Evolutionary conservation across 2,797 vertebrate genomes (phyloP).

Genomic region (Perodicticus potto): DNA sequence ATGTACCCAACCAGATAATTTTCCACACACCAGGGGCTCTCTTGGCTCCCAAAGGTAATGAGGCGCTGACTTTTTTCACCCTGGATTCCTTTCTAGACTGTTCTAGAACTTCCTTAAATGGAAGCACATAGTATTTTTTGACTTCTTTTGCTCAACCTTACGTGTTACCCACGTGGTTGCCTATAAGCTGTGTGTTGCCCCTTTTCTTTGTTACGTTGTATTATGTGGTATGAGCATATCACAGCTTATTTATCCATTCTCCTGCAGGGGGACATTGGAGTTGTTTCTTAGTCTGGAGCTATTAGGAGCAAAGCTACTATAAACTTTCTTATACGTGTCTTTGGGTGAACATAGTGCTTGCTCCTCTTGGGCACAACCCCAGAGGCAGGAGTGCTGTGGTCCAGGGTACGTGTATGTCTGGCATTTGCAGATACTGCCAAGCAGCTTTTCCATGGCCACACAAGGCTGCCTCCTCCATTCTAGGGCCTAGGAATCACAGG

Average conservation of each 20-base stretch:
- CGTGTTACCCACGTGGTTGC: accelerated
- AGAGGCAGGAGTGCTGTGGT: background rate
- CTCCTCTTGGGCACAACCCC: background rate
- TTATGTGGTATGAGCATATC: background rate
- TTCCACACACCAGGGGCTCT: background rate
- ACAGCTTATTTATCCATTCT: background rate
- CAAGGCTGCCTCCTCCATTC: background rate
- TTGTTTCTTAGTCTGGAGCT: background rate
- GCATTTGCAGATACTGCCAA: accelerated
- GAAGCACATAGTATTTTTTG: accelerated
- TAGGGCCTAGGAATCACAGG: background rate
- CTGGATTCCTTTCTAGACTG: background rate
- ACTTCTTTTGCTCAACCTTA: background rate
- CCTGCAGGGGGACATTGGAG: accelerated
- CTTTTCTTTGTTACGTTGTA: background rate
- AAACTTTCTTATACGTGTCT: background rate
- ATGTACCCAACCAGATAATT: accelerated
- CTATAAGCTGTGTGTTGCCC: accelerated
- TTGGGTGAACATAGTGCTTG: background rate
- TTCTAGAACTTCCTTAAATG: background rate
- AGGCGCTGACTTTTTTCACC: background rate
- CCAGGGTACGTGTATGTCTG: accelerated
- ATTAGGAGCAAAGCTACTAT: background rate
- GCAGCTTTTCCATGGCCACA: background rate
- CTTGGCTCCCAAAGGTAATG: background rate